Conservation (phyloP, 2,797 vertebrate species). For the Crax fasciolata region DNA sequence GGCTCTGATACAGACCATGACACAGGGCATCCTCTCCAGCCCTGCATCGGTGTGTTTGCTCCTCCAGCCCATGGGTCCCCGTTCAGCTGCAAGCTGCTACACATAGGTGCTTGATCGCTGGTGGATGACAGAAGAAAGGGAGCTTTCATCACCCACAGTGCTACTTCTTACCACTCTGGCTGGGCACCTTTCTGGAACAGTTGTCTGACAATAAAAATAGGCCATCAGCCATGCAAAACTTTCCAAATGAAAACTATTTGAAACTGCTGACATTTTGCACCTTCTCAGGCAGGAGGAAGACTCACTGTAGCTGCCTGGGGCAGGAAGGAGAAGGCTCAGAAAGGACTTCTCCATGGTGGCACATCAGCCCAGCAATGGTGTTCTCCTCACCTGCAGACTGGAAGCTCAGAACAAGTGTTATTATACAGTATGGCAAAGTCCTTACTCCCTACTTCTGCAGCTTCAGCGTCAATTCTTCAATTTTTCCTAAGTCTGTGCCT, state of each 20-base stretch:
- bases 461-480: neutral
- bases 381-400: neutral
- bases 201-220: neutral
- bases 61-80: neutral
- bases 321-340: neutral
- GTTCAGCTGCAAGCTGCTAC: neutral
- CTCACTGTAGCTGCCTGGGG: neutral
- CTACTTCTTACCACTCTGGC: neutral
- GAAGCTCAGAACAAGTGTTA: neutral
- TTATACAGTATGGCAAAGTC: neutral
- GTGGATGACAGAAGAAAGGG: neutral
- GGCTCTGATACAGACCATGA: neutral
- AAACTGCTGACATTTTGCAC: neutral
- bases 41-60: neutral
- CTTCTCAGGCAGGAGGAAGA: neutral
- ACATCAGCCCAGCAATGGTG: neutral
- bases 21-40: neutral
- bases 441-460: neutral
- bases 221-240: neutral
- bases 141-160: neutral
- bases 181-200: neutral
- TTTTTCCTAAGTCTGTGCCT: neutral
- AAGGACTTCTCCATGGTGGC: neutral
- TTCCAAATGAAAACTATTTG: neutral
- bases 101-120: neutral